A percentile compares a stretch with the other conserved stretches of the same genome.
These are phyloP conservation scores for Cryptosula pallasiana DNA, from an alignment of 2,888 invertebrate species.

Conservation along the genomic window DNA sequence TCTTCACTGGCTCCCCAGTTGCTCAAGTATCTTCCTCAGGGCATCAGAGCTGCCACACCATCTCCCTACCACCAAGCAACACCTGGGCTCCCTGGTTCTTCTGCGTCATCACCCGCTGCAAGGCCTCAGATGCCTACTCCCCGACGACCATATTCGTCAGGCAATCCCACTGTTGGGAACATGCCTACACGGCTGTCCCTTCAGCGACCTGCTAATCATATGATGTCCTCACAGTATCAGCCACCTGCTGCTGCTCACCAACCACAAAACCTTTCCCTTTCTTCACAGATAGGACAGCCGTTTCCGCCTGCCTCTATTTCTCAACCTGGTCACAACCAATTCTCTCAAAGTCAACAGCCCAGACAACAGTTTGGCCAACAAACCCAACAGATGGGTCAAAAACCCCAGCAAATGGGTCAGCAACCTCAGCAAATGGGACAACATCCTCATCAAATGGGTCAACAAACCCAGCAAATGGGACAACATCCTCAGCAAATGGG, in stretches of 20 bases:
- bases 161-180: no score
- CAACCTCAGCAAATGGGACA: constrained; percentile 26
- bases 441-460: constrained; percentile 28
- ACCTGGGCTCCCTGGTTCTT: no score
- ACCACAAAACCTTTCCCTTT: constrained; percentile 25
- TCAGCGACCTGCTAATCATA: background rate
- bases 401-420: constrained; percentile 20
- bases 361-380: background rate
- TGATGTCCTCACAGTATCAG: background rate
- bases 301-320: no score
- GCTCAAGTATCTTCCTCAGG: constrained; percentile 3
- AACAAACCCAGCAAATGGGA: constrained; percentile 26
- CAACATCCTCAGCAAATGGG: constrained; percentile 25
- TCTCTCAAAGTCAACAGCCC: constrained; percentile 26
- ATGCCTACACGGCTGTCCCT: no score
- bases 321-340: background rate
- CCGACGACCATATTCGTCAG: no score
- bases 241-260: constrained; percentile 19
- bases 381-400: background rate
- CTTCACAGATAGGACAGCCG: constrained; percentile 27
- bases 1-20: background rate
- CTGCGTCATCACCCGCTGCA: no score
- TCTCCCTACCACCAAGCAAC: background rate
- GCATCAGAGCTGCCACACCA: background rate
- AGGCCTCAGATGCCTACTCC: no score